These are phyloP conservation scores for Temnothorax unifasciatus DNA, from an alignment of 2,888 invertebrate species.

Conservation along the genomic window DNA sequence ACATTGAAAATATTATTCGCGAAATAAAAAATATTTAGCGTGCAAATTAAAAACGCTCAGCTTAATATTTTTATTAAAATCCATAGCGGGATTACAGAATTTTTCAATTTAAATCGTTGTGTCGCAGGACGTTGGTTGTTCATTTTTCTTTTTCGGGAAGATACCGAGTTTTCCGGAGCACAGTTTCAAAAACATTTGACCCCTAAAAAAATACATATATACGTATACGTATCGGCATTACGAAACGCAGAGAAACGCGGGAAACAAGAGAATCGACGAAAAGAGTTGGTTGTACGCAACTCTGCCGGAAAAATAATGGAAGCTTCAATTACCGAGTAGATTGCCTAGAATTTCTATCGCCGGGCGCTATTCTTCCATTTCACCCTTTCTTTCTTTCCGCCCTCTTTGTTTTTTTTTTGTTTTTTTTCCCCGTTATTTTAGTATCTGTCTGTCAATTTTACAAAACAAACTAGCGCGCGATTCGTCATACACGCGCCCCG, in stretches of 20 bases:
- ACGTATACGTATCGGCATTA: slow-evolving; percentile 23
- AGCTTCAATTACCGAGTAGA: slow-evolving; percentile 78
- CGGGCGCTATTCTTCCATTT: slow-evolving; percentile 44
- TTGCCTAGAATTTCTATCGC: slow-evolving; percentile 76
- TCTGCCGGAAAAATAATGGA: slow-evolving; percentile 75
- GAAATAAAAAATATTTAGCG: slow-evolving; percentile 24
- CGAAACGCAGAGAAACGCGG: slow-evolving; percentile 41
- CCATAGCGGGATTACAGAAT: not conserved
- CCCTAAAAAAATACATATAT: not conserved
- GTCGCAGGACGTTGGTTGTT: not conserved
- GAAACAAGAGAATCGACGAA: slow-evolving; percentile 55
- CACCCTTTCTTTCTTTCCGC: slow-evolving; percentile 31
- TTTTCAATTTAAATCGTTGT: slow-evolving; percentile 19
- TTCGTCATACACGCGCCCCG: slow-evolving; percentile 50
- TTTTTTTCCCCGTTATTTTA: slow-evolving; percentile 41
- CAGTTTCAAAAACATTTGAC: slow-evolving; percentile 17
- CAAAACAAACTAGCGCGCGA: slow-evolving; percentile 66
- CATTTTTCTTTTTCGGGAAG: slow-evolving; percentile 18
- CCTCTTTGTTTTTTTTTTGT: slow-evolving; percentile 15
- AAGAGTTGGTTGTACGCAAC: slow-evolving; percentile 62
- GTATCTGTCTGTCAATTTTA: slow-evolving; percentile 71
- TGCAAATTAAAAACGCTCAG: not conserved
- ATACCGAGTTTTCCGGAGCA: not conserved
- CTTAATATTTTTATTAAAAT: slow-evolving; percentile 4
- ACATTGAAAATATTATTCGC: not conserved